Percentiles rank a stretch among this genome's conserved stretches.
phyloP scores from a whole-genome alignment of 2,797 vertebrate species.

The Thunnus albacares region DNA sequence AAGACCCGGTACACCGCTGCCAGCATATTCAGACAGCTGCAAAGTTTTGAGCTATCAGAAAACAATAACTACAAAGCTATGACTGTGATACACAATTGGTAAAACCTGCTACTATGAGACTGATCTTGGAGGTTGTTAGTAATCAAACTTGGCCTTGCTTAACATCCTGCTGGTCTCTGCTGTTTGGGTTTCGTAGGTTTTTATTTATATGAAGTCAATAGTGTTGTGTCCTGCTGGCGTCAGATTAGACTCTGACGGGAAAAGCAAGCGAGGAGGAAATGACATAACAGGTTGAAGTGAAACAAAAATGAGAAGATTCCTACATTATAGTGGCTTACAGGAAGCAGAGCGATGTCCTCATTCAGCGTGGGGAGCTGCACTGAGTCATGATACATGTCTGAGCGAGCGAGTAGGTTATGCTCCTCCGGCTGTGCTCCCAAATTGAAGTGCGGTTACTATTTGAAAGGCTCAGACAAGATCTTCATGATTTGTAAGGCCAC shows the following conservation, averaged over 20 bases:
- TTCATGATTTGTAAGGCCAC: neutral
- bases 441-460: neutral
- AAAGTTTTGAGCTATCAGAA: neutral
- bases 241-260: slow-evolving; percentile 55
- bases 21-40: neutral
- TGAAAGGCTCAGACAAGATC: slow-evolving; percentile 10
- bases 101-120: slow-evolving; percentile 11
- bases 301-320: neutral
- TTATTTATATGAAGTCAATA: slow-evolving; percentile 68
- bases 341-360: slow-evolving; percentile 15
- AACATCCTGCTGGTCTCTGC: slow-evolving; percentile 43
- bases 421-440: neutral
- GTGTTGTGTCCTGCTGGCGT: slow-evolving; percentile 64
- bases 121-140: slow-evolving; percentile 36
- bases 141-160: slow-evolving; percentile 46
- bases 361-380: neutral
- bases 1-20: neutral
- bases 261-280: slow-evolving; percentile 42
- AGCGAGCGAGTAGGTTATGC: neutral
- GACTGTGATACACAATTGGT: neutral
- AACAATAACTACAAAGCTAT: neutral
- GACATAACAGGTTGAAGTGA: slow-evolving; percentile 17
- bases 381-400: slow-evolving; percentile 36
- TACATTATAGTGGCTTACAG: slow-evolving; percentile 10
- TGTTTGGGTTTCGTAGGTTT: slow-evolving; percentile 72